phyloP scores from a whole-genome alignment of 2,113 vertebrate genomes.

The Enhydra lutris region DNA sequence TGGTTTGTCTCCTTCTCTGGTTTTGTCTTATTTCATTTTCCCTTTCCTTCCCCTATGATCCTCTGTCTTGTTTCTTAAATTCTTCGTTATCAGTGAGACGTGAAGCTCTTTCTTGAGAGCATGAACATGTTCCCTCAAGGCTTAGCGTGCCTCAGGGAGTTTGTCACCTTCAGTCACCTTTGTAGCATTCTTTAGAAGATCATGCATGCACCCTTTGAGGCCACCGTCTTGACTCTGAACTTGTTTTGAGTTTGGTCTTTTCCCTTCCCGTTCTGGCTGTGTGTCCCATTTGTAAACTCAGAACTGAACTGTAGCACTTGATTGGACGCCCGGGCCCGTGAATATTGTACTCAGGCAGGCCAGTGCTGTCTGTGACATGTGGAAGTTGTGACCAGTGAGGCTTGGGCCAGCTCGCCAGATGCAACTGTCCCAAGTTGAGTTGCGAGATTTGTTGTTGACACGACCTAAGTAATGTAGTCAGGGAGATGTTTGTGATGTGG shows the following conservation, averaged over 20 bases:
- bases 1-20: no score
- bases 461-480: neutral
- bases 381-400: neutral
- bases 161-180: neutral
- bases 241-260: neutral
- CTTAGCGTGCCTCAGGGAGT: neutral
- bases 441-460: accelerated
- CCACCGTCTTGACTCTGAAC: neutral
- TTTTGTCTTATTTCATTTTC: no score
- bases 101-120: neutral
- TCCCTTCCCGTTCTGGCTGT: neutral
- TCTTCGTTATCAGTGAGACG: no score
- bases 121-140: accelerated
- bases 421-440: neutral
- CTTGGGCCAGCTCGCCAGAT: neutral
- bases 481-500: neutral
- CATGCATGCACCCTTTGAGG: neutral
- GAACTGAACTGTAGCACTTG: neutral
- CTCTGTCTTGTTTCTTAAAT: no score
- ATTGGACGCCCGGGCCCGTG: accelerated
- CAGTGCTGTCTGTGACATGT: neutral
- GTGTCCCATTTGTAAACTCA: neutral
- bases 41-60: no score
- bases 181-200: neutral
- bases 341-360: neutral